Evolutionary conservation across 2,797 vertebrate genomes (phyloP).

Genomic region (Brotula barbata): DNA sequence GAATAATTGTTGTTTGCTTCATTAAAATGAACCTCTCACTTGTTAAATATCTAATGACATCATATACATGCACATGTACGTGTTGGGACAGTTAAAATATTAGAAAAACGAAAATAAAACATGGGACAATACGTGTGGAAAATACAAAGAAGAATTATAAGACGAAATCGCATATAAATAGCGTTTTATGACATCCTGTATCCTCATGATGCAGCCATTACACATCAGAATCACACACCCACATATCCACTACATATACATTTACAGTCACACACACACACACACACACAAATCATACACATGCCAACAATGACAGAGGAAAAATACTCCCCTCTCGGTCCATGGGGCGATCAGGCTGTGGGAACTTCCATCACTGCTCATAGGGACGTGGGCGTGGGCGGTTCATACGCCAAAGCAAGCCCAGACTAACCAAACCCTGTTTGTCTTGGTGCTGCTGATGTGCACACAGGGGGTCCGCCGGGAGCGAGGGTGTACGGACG

Average conservation of each 20-base stretch:
- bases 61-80: too few relatives aligned
- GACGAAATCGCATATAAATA: too few relatives aligned
- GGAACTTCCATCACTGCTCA: slow-evolving; percentile 56
- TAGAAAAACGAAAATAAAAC: too few relatives aligned
- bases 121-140: too few relatives aligned
- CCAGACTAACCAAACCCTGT: slow-evolving; percentile 52
- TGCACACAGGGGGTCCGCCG: slow-evolving; percentile 1
- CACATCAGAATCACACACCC: neutral
- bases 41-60: too few relatives aligned
- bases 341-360: slow-evolving; percentile 39
- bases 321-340: slow-evolving; percentile 23
- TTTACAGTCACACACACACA: too few relatives aligned
- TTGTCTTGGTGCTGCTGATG: slow-evolving; percentile 57
- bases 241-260: neutral
- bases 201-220: neutral
- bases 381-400: slow-evolving; percentile 58
- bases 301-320: slow-evolving; percentile 20
- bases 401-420: slow-evolving; percentile 38
- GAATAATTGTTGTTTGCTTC: too few relatives aligned
- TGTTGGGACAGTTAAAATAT: too few relatives aligned
- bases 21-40: too few relatives aligned
- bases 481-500: neutral
- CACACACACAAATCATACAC: neutral
- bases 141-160: too few relatives aligned
- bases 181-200: neutral